phyloP scores from a whole-genome alignment of 2,113 vertebrate genomes.

The Tinamus guttatus region DNA sequence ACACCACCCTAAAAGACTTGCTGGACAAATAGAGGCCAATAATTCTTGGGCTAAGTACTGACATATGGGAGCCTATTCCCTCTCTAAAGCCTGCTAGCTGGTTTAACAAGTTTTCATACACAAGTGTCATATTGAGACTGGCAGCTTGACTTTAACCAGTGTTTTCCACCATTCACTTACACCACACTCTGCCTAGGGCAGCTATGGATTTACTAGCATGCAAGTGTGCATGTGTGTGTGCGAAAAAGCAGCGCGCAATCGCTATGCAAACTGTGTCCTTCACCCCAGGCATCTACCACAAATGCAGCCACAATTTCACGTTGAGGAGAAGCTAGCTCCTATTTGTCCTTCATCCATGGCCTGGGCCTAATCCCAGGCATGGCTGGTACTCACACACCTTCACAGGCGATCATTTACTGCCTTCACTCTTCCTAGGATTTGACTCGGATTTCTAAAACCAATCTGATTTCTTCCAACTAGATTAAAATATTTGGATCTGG shows the following conservation, averaged over 20 bases:
- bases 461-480: background rate
- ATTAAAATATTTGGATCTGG: background rate
- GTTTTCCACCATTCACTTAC: background rate
- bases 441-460: background rate
- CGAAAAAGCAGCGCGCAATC: background rate
- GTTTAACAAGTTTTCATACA: background rate
- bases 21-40: background rate
- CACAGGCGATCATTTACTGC: background rate
- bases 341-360: background rate
- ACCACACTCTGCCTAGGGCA: background rate
- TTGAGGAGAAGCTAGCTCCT: background rate
- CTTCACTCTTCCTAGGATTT: background rate
- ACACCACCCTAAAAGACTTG: background rate
- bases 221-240: background rate
- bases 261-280: background rate
- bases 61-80: background rate
- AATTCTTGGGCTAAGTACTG: background rate
- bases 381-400: background rate
- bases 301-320: background rate
- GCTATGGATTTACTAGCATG: background rate
- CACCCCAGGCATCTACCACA: background rate
- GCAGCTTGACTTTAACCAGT: background rate
- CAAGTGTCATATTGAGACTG: background rate
- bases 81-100: background rate
- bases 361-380: background rate